A percentile compares a stretch with the other conserved stretches of the same genome.
phyloP scores from a whole-genome alignment of 2,113 vertebrate genomes.

The Choloepus hoffmanni region DNA sequence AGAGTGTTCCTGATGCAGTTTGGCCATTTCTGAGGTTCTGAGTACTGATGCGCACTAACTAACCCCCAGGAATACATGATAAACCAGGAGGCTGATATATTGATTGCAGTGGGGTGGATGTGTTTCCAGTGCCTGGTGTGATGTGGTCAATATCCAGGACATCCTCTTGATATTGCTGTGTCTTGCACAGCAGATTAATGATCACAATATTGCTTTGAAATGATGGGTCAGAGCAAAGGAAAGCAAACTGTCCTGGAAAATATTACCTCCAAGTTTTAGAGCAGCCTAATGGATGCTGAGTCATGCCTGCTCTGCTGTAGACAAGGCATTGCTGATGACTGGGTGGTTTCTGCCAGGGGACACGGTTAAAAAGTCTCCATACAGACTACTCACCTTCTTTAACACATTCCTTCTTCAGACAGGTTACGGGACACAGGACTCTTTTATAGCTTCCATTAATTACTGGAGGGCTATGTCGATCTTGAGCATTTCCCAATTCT shows the following conservation, averaged over 20 bases:
- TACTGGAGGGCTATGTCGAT: not conserved
- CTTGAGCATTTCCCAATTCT: not conserved
- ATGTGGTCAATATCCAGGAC: not conserved
- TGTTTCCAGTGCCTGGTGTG: not conserved
- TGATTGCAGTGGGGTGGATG: not conserved
- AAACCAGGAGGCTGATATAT: not conserved
- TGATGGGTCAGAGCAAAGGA: not conserved
- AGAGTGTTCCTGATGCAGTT: not conserved
- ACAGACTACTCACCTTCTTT: not conserved
- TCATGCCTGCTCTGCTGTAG: not conserved
- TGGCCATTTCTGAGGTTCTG: not conserved
- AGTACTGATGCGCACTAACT: not conserved
- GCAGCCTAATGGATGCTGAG: not conserved
- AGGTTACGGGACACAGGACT: not conserved
- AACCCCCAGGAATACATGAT: not conserved
- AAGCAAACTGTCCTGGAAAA: constrained; percentile 2
- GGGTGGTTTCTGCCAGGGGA: not conserved
- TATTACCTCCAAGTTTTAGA: not conserved
- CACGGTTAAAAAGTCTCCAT: not conserved
- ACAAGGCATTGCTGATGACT: not conserved
- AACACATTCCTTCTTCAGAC: not conserved
- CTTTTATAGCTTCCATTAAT: not conserved
- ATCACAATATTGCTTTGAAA: constrained; percentile 37
- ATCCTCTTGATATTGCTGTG: not conserved
- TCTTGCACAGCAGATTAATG: not conserved